phyloP scores from a whole-genome alignment of 2,888 invertebrate genomes.

The Crematogaster levior region DNA sequence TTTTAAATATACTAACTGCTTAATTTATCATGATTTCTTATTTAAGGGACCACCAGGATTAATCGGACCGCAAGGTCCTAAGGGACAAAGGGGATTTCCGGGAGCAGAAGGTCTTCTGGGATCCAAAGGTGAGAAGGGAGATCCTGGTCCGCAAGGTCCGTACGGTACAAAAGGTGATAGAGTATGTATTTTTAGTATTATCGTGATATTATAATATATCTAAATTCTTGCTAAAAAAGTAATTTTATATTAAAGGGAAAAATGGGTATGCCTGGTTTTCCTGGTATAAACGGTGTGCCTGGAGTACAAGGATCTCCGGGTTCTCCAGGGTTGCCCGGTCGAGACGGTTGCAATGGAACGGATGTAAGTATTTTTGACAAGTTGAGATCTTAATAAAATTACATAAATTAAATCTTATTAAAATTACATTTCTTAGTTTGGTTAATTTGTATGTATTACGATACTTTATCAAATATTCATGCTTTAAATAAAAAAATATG shows the following conservation, averaged over 20 bases:
- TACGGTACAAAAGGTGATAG: constrained; percentile 94
- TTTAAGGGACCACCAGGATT: constrained; percentile 91
- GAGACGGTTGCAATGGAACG: constrained; percentile 98
- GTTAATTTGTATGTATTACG: background rate
- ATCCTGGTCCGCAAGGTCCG: constrained; percentile 93
- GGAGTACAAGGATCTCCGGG: constrained; percentile 90
- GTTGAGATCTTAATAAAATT: too few relatives aligned
- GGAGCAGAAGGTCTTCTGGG: constrained; percentile 95
- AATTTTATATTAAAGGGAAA: constrained; percentile 87
- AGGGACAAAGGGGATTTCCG: constrained; percentile 92
- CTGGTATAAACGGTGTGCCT: constrained; percentile 91
- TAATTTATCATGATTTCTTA: background rate
- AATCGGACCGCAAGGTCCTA: constrained; percentile 90
- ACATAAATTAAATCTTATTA: too few relatives aligned
- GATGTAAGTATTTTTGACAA: constrained; percentile 94
- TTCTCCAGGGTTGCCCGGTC: constrained; percentile 92
- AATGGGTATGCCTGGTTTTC: constrained; percentile 95
- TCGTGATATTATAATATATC: background rate
- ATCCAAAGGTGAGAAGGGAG: constrained; percentile 95
- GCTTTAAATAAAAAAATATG: background rate
- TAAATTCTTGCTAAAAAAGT: background rate
- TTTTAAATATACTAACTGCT: background rate
- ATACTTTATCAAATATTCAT: background rate
- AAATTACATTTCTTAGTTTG: background rate
- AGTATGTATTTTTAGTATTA: constrained; percentile 77